Evolutionary conservation across 2,113 vertebrate species (phyloP).

Genomic region (Erythrolamprus reginae): DNA sequence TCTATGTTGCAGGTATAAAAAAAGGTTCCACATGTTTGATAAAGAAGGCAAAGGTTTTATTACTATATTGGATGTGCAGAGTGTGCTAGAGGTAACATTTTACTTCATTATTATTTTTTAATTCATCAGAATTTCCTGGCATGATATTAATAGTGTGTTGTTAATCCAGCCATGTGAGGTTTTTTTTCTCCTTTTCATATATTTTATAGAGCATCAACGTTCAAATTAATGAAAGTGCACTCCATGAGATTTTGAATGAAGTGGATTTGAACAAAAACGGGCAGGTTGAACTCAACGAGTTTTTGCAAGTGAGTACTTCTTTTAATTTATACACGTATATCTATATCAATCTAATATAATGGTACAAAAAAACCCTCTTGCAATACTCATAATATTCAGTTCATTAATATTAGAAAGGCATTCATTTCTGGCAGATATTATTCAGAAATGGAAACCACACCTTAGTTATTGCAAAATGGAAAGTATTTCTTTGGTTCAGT

Average conservation of each 20-base stretch:
- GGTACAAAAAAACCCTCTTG: neutral
- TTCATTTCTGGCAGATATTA: neutral
- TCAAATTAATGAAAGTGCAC: constrained; percentile 86
- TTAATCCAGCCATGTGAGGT: neutral
- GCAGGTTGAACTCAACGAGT: constrained; percentile 93
- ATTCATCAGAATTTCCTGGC: neutral
- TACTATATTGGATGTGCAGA: constrained; percentile 89
- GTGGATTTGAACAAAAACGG: constrained; percentile 98
- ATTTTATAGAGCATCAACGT: constrained; percentile 80
- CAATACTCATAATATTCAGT: neutral
- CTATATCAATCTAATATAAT: neutral
- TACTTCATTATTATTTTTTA: neutral
- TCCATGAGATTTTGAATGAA: constrained; percentile 93
- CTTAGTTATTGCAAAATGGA: neutral
- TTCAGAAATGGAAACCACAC: neutral
- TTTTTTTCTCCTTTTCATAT: constrained; percentile 17
- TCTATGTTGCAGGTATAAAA: constrained; percentile 81
- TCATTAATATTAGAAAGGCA: neutral
- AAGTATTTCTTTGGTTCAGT: neutral
- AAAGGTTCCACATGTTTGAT: constrained; percentile 94
- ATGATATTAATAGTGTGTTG: neutral
- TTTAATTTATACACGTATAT: neutral
- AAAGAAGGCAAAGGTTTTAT: constrained; percentile 95
- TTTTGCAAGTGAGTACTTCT: constrained; percentile 79
- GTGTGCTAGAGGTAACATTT: constrained; percentile 80